Base-by-base conservation (phyloP, 1,140 invertebrate genomes). In the Drosophila pachea region DNA sequence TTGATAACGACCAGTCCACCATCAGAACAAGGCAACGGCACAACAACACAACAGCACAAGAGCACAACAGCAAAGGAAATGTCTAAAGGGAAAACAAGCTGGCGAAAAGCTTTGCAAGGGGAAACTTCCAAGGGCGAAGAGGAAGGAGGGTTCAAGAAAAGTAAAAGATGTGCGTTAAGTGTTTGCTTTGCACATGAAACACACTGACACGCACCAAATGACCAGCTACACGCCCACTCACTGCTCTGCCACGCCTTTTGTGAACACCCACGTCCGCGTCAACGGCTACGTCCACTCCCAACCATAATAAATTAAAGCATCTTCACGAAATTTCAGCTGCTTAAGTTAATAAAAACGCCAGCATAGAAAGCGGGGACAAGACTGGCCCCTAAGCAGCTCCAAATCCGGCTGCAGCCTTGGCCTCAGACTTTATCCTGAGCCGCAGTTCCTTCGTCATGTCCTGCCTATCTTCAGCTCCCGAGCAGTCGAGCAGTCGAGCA, bases 271-370 rank as follows among this genome's bases (percentile, higher is more conserved):
- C 43, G 16, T 8, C 16, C 7, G 22, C 40, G 40, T n/a, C n/a
- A 7, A 29, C 40, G 22, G 36, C 16, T n/a, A 32, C 35, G 38
- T 54, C 35, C 52, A 54, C 45, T 1, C 36, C 42, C 14, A 53
- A 22, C 40, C 47, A 38, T 71, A 74, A 84, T 87, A 86, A 88
- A 86, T 87, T 82, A 86, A 71, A 71, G 74, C 64, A 75, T 84
- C 71, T 81, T 75, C 64, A 61, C 65, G 69, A 72, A 68, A 75
- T 70, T 86, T 83, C 70, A 75, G 74, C 86, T 71, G 53, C 76
- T 86, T 88, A 86, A 86, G 72, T 88, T 73, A 83, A 88, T 88
- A 81, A 88, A 86, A 79, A 71, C 73, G 74, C 69, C 76, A 69
- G 55, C 73, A 64, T 56, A 48, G 31, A 49, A 62, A 54, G 59